A percentile compares a stretch with the other conserved stretches of the same genome.
These are phyloP conservation scores for Eurytoma californica DNA, from an alignment of 2,888 invertebrate genomes.

Conservation along the genomic window DNA sequence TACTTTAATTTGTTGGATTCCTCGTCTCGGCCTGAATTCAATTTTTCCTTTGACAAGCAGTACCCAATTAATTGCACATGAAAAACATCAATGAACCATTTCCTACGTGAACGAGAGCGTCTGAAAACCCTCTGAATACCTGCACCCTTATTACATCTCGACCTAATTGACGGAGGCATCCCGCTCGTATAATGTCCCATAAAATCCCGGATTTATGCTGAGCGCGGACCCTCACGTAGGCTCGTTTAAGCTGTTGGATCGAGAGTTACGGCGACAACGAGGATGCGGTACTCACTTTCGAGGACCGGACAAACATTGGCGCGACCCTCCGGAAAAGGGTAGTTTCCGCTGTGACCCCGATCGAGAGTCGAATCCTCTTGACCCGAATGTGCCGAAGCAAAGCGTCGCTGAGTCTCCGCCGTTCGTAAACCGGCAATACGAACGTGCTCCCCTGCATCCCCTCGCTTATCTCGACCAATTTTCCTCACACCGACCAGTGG, in stretches of 20 bases:
- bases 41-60: no score
- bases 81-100: neutral
- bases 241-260: neutral
- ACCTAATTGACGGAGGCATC: conserved; percentile 14
- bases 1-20: no score
- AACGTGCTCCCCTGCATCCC: neutral
- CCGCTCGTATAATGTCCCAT: no score
- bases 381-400: conserved; percentile 14
- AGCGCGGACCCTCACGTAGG: neutral
- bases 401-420: neutral
- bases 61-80: neutral
- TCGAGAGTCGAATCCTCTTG: conserved; percentile 28
- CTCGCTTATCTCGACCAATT: neutral
- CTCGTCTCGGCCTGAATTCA: no score
- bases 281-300: neutral
- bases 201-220: neutral
- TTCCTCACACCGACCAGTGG: neutral
- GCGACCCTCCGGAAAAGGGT: neutral
- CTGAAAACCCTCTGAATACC: neutral
- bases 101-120: neutral
- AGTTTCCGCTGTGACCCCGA: conserved; percentile 22
- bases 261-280: neutral
- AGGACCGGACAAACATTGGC: conserved; percentile 31
- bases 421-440: neutral
- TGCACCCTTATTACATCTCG: conserved; percentile 2